phyloP scores from a whole-genome alignment of 2,113 vertebrate species.

The Rhynchomys soricoides region DNA sequence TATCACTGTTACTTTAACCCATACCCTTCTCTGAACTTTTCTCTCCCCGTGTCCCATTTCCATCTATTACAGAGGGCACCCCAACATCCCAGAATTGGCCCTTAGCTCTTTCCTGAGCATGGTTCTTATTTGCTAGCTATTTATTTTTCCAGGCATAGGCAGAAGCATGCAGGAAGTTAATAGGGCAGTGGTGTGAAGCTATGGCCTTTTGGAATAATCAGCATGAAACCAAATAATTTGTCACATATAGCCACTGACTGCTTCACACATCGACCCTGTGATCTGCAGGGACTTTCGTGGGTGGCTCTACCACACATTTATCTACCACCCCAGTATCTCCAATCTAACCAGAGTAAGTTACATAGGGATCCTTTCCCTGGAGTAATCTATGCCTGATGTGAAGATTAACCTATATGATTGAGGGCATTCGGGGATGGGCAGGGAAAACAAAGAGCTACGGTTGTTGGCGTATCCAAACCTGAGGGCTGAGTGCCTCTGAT shows the following conservation, averaged over 20 bases:
- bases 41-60: background rate
- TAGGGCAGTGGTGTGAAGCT: constrained; percentile 17
- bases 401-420: background rate
- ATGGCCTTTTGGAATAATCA: background rate
- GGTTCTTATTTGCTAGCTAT: constrained; percentile 39
- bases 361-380: background rate
- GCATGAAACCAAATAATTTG: constrained; percentile 12
- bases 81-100: constrained; percentile 6
- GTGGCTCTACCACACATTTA: background rate
- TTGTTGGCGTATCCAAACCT: background rate
- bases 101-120: background rate
- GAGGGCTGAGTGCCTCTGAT: background rate
- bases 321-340: background rate
- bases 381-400: background rate
- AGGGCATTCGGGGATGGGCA: background rate
- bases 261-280: constrained; percentile 14
- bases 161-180: constrained; percentile 46
- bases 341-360: background rate
- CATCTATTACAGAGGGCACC: constrained; percentile 23
- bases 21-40: background rate
- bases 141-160: constrained; percentile 14
- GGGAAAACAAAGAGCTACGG: background rate
- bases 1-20: background rate
- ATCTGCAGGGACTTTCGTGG: background rate
- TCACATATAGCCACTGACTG: background rate